Conservation (phyloP, 1,140 invertebrate genomes). For the Heliothis subflexa region DNA sequence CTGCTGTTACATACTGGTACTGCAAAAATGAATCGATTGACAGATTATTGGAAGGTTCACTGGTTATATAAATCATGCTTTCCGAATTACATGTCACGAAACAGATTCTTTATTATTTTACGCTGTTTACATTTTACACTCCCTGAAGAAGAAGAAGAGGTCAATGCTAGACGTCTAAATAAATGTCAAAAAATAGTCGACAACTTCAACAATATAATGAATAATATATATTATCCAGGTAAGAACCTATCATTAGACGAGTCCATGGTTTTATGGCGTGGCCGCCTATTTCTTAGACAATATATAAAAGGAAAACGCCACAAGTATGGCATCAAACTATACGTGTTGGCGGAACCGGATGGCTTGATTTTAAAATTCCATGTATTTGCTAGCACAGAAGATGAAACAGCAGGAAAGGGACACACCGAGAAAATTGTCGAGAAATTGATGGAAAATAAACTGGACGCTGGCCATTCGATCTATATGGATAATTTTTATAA, state of each 20-base stretch:
- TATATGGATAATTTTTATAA: too few species aligned
- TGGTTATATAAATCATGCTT: too few species aligned
- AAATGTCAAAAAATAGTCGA: slow-evolving; percentile 55
- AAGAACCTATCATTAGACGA: slow-evolving; percentile 73
- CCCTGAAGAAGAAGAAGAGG: slow-evolving; percentile 52
- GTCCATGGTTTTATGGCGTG: slow-evolving; percentile 74
- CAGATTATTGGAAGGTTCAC: too few species aligned
- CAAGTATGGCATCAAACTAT: slow-evolving; percentile 64
- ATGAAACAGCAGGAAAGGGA: slow-evolving; percentile 50
- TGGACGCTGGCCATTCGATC: slow-evolving; percentile 55
- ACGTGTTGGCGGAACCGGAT: slow-evolving; percentile 68
- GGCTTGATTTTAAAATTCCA: slow-evolving; percentile 31
- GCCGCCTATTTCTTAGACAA: slow-evolving; percentile 69
- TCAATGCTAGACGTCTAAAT: slow-evolving; percentile 48
- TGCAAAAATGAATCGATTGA: too few species aligned
- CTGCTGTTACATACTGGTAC: too few species aligned
- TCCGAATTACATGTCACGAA: slow-evolving; percentile 63
- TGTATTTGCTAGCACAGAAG: slow-evolving; percentile 45
- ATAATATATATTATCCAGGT: slow-evolving; percentile 63
- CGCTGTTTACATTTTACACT: slow-evolving; percentile 62
- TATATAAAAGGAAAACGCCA: slow-evolving; percentile 67
- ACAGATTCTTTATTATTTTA: slow-evolving; percentile 62
- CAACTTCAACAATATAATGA: slow-evolving; percentile 63
- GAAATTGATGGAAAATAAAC: slow-evolving; percentile 59
- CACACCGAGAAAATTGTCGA: slow-evolving; percentile 60